Conservation (phyloP, 2,797 vertebrate genomes). For the Characodon lateralis region DNA sequence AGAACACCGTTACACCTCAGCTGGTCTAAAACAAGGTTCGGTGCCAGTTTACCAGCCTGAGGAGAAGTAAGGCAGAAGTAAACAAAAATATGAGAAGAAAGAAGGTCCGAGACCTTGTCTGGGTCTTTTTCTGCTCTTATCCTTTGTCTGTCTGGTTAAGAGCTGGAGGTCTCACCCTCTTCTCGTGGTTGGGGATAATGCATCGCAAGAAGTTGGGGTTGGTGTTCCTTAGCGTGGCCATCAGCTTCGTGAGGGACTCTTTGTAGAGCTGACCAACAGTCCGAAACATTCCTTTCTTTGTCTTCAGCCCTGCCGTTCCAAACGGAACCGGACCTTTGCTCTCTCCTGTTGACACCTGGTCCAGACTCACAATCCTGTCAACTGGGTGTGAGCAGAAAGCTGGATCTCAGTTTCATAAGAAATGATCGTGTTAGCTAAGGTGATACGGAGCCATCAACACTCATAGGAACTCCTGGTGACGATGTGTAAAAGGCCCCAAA, state of each 20-base stretch:
- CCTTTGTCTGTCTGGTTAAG: background rate
- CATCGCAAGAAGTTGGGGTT: conserved; percentile 94
- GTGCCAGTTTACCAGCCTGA: conserved; percentile 87
- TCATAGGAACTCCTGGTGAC: background rate
- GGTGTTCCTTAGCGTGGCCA: conserved; percentile 92
- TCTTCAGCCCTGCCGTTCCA: conserved; percentile 86
- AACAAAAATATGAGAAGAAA: conserved; percentile 9
- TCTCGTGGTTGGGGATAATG: conserved; percentile 93
- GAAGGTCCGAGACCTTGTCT: background rate
- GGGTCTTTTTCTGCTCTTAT: background rate
- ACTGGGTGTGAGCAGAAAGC: conserved; percentile 70
- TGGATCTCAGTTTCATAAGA: conserved; percentile 14
- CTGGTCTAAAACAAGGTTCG: conserved; percentile 89
- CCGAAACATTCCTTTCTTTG: conserved; percentile 92
- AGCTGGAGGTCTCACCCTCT: conserved; percentile 78
- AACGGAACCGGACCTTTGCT: conserved; percentile 82
- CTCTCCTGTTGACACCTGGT: conserved; percentile 87
- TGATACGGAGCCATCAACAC: background rate
- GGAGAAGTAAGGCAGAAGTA: background rate
- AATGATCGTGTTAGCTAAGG: background rate
- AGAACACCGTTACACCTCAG: conserved; percentile 91
- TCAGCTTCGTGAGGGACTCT: conserved; percentile 91
- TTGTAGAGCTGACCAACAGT: conserved; percentile 94
- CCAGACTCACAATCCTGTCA: conserved; percentile 90
- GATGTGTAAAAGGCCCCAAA: background rate